phyloP scores from a whole-genome alignment of 2,113 vertebrate genomes.

The Cyprinodon tularosa region DNA sequence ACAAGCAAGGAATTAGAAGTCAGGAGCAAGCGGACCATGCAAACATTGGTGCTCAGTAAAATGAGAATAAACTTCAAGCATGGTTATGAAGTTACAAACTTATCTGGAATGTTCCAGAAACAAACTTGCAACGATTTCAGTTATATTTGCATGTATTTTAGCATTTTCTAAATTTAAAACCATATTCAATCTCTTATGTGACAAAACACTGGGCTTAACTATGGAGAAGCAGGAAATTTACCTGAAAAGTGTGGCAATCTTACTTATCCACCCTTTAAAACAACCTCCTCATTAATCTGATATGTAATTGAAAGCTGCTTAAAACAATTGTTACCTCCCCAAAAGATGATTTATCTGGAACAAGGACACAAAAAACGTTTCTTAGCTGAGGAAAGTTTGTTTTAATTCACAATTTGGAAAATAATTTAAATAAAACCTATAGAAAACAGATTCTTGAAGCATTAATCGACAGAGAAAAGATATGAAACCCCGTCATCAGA shows the following conservation, averaged over 20 bases:
- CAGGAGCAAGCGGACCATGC: constrained; percentile 39
- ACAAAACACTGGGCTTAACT: too few relatives aligned
- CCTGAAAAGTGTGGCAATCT: too few relatives aligned
- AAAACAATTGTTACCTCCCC: too few relatives aligned
- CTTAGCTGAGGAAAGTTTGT: constrained; percentile 45
- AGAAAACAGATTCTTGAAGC: constrained; percentile 65
- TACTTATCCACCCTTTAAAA: too few relatives aligned
- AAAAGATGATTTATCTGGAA: too few relatives aligned
- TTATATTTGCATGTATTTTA: too few relatives aligned
- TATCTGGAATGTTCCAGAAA: neutral
- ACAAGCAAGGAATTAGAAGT: constrained; percentile 30
- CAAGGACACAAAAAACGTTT: constrained; percentile 16
- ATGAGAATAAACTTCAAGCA: constrained; percentile 27
- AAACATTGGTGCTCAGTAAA: constrained; percentile 33
- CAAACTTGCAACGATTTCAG: neutral
- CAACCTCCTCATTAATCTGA: too few relatives aligned
- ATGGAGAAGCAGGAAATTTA: too few relatives aligned
- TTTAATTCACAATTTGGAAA: constrained; percentile 62
- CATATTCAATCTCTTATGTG: too few relatives aligned
- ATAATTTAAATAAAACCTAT: constrained; percentile 65
- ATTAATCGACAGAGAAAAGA: constrained; percentile 19
- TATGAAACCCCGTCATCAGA: neutral
- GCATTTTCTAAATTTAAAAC: neutral
- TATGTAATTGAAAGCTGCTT: too few relatives aligned
- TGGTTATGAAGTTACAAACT: neutral